Percentiles rank a stretch among this genome's conserved stretches.
phyloP scores from a whole-genome alignment of 2,888 invertebrate species.

The Eilema sororculum region DNA sequence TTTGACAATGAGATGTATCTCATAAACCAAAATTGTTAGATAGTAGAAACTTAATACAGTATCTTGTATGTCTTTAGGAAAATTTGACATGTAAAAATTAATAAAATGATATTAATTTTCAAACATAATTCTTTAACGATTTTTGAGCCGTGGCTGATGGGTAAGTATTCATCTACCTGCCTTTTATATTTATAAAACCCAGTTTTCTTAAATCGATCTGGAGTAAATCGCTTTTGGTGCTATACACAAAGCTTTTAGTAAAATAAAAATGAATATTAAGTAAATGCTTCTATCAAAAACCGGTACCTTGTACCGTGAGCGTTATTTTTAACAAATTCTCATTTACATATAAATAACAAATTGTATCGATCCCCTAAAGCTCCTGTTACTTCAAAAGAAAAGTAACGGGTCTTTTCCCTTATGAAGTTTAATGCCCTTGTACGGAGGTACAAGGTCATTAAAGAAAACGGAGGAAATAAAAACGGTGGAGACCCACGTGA shows the following conservation, averaged over 20 bases:
- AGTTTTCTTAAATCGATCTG: neutral
- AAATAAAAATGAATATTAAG: neutral
- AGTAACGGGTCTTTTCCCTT: neutral
- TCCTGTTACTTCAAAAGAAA: slow-evolving; percentile 12
- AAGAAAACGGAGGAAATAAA: too few relatives aligned
- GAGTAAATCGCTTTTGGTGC: neutral
- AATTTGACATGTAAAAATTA: too few relatives aligned
- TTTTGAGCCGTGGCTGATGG: neutral
- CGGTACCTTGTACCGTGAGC: neutral
- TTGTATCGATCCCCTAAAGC: slow-evolving; percentile 16
- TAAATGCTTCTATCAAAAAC: neutral
- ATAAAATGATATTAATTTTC: neutral
- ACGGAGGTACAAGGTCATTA: neutral
- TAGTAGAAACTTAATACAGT: too few relatives aligned
- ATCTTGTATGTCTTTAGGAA: too few relatives aligned
- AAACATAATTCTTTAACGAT: neutral
- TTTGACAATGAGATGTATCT: too few relatives aligned
- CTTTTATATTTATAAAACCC: too few relatives aligned
- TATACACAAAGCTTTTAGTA: neutral
- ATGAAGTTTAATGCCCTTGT: neutral
- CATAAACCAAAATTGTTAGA: too few relatives aligned
- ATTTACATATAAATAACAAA: slow-evolving; percentile 27
- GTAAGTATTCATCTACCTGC: neutral
- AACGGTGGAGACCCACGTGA: too few relatives aligned
- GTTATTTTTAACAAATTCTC: slow-evolving; percentile 7